phyloP scores from a whole-genome alignment of 2,113 vertebrate species.

The Siphamia tubifer region DNA sequence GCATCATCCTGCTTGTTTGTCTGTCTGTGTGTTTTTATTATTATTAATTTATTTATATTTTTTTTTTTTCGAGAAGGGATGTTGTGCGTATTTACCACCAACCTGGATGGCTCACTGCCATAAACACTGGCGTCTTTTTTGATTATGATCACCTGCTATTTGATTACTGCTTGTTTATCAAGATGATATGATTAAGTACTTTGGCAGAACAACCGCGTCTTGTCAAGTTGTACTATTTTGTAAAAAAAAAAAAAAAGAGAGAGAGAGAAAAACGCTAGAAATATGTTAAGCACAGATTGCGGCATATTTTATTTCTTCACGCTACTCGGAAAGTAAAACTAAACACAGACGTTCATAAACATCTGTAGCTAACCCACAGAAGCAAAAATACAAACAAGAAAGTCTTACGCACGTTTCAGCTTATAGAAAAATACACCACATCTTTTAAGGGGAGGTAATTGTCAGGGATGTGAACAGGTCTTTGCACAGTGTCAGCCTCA shows the following conservation, averaged over 20 bases:
- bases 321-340: not conserved
- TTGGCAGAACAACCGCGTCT: not conserved
- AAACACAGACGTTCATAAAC: not conserved
- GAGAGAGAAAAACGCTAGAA: not conserved
- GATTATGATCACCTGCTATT: conserved; percentile 28
- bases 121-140: conserved; percentile 24
- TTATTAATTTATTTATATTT: no score
- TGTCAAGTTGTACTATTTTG: not conserved
- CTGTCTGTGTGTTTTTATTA: no score
- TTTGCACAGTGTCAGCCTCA: conserved; percentile 29
- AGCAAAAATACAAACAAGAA: not conserved
- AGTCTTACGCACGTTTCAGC: not conserved
- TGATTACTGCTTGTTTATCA: conserved; percentile 12
- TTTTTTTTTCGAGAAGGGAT: no score
- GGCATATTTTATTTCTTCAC: not conserved
- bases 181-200: conserved; percentile 4
- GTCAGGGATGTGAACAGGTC: not conserved
- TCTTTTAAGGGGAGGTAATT: conserved; percentile 24
- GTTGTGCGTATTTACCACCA: conserved; percentile 21
- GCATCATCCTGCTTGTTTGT: conserved; percentile 14
- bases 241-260: no score
- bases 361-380: not conserved
- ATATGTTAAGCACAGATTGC: not conserved
- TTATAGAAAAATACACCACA: conserved; percentile 8
- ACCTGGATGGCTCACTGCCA: conserved; percentile 28